Base-by-base conservation (phyloP, 2,113 vertebrate species). In the Raja brachyura region DNA sequence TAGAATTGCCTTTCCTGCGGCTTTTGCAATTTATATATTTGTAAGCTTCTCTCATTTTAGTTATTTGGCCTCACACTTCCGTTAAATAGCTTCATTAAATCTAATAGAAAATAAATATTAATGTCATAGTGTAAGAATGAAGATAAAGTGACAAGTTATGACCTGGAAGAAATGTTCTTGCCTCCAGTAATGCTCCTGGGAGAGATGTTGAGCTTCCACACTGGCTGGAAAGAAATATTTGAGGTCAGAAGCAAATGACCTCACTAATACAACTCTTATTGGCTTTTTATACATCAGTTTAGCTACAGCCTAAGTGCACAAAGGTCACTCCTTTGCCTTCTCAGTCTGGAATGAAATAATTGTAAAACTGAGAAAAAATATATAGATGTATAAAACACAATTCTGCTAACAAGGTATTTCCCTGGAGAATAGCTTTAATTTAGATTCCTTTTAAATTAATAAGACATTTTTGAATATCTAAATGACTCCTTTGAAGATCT, bases 401-500 rank as follows among this genome's bases (percentile, higher is more conserved):
- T 90, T 13, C 66, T 11, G 3, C 14, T 39, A 68, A 9, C 33
- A 33, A 70, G 28, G 33, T 70, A 63, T 73, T 73, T 70, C 5
- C 10, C 68, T 54, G 16, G 73, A 74, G 48, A 18, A 14, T 63
- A 61, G 73, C 39, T 54, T 48, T 70, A 90, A 70, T 90, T 90
- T 70, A 70, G 63, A 92, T 20, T 92, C 90, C 66, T 48, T 92
- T 54, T 48, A 28, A 20, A 54, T 92, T 92, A 73, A 54, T 73
- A 39, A 54, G 66, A 6, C 18, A 48, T 63, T 68, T 92, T 92
- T 74, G 33, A 48, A 74, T 73, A 54, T 92, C 90, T 54, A 90
- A 92, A 22, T 16, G 20, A 14, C 66, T 92, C 90, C 68, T 48
- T 73, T 92, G 90, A 92, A 92, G 90, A 9, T 92, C 33, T 54